Evolutionary conservation across 1,140 invertebrate species (phyloP).

Genomic region (Sminthurinus signatus): DNA sequence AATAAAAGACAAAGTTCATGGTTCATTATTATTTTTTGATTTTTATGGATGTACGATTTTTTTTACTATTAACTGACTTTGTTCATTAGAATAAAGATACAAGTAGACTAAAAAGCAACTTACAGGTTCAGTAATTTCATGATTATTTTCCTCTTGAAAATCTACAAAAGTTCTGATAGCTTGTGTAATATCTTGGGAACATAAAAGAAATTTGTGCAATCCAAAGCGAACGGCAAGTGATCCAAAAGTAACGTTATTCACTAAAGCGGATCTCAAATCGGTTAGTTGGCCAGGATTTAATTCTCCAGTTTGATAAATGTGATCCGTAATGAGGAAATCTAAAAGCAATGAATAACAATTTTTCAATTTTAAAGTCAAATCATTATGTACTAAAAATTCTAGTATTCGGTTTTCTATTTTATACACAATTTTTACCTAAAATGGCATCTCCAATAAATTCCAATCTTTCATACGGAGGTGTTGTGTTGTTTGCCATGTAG

Average conservation of each 20-base stretch:
- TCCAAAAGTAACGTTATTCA: slow-evolving; percentile 93
- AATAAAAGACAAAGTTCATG: slow-evolving; percentile 7
- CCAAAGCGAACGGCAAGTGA: slow-evolving; percentile 77
- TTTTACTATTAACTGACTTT: too few species aligned
- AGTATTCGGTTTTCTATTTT: not conserved
- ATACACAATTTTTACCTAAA: slow-evolving; percentile 53
- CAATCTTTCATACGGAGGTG: too few species aligned
- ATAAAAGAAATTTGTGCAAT: slow-evolving; percentile 67
- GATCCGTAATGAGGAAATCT: slow-evolving; percentile 84
- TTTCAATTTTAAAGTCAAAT: not conserved
- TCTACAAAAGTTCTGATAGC: slow-evolving; percentile 70
- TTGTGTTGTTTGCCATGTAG: slow-evolving; percentile 77
- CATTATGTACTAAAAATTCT: not conserved
- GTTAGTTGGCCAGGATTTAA: slow-evolving; percentile 74
- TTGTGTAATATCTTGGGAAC: slow-evolving; percentile 56
- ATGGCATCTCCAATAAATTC: slow-evolving; percentile 96
- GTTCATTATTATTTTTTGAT: too few species aligned
- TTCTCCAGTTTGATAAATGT: slow-evolving; percentile 72
- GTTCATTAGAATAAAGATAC: too few species aligned
- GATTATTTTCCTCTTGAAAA: slow-evolving; percentile 65
- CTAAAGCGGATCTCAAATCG: slow-evolving; percentile 84
- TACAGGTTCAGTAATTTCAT: slow-evolving; percentile 50
- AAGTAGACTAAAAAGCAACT: too few species aligned
- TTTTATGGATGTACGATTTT: too few species aligned
- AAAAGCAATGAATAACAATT: slow-evolving; percentile 10